Evolutionary conservation across 2,797 vertebrate species (phyloP), one percentile per base, ranked within the genome.

Genomic region (Tauraco hartlaubi): DNA sequence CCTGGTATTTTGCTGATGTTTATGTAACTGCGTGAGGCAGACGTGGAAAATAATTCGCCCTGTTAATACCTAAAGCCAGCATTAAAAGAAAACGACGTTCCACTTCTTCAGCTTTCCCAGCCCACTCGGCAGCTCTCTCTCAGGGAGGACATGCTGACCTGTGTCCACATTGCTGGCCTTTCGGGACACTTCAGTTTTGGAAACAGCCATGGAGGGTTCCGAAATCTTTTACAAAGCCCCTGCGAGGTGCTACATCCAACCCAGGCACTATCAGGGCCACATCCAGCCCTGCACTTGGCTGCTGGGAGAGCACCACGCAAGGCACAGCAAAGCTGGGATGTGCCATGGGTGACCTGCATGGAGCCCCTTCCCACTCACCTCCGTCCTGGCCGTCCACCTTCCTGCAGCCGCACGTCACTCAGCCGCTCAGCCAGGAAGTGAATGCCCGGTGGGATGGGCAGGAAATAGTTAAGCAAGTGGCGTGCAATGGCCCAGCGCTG

Each of bases 391-490:
- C 3, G 1, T 10, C 39, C 22, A 14, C 46, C 64, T 43, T 64
- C 73, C 59, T 18, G 55, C 33, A 6, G 31, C 59, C 1, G 1
- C 11, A 4, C 1, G 28, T 96, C 90, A 84, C 94, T 94, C 93
- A 97, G 88, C 54, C 4, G 8, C 75, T 62, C 3, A 0, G 49
- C 56, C 87, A 96, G 91, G 88, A 96, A 96, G 85, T 79, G 83
- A 95, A 96, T 82, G 74, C 39, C 37, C 1, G 4, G 9, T 2
- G 62, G 94, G 93, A 96, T 84, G 90, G 91, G 92, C 93, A 96
- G 92, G 88, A 87, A 94, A 90, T 62, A 85, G 66, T 94, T 94
- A 89, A 92, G 78, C 85, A 80, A 68, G 51, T 39, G 62, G 67
- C 5, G 8, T 52, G 67, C 85, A 80, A 46, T 83, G 93, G 66